Conservation (phyloP, 2,888 invertebrate genomes). For the Xestoiulus laeticollis region DNA sequence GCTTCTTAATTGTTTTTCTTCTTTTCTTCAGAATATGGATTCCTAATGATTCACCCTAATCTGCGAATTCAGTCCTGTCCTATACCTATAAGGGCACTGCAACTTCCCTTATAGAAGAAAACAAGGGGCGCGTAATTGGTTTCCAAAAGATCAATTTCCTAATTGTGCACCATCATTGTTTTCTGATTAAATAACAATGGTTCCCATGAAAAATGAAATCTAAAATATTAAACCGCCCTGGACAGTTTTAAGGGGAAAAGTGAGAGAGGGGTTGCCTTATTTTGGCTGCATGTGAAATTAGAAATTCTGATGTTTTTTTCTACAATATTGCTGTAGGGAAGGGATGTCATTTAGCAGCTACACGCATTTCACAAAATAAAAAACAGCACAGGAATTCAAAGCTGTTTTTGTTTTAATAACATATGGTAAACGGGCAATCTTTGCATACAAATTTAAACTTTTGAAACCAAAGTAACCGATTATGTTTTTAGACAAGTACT, state of each 20-base stretch:
- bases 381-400: too few species aligned
- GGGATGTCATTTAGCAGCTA: too few species aligned
- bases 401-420: too few species aligned
- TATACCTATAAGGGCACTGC: background rate
- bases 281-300: too few species aligned
- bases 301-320: background rate
- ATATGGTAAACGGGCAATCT: too few species aligned
- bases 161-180: slow-evolving; percentile 12
- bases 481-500: too few species aligned
- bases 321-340: too few species aligned
- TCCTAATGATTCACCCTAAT: background rate
- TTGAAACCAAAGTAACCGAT: too few species aligned
- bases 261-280: background rate
- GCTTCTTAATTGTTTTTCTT: background rate
- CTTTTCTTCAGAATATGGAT: background rate
- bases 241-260: background rate
- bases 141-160: background rate
- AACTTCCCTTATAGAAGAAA: background rate
- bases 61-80: background rate
- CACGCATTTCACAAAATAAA: too few species aligned
- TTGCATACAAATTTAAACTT: too few species aligned
- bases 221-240: background rate
- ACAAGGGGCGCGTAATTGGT: background rate
- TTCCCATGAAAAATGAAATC: slow-evolving; percentile 19
- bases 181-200: background rate